Conservation (phyloP, 2,113 vertebrate genomes). For the Isurus oxyrinchus region DNA sequence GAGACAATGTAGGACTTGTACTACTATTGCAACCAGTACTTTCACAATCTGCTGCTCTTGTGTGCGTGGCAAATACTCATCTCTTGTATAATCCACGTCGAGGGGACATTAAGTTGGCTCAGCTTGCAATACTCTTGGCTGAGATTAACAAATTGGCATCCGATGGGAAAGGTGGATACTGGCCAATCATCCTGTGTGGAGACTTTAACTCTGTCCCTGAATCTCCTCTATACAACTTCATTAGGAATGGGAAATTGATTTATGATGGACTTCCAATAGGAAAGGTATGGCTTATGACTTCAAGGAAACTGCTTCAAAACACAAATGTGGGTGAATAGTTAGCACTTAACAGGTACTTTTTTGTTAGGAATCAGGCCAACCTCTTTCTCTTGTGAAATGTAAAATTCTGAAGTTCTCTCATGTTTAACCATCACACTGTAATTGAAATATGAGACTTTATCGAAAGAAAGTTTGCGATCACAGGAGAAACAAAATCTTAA, state of each 20-base stretch:
- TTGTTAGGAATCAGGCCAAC: neutral
- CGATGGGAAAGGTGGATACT: slow-evolving; percentile 61
- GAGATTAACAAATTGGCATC: slow-evolving; percentile 70
- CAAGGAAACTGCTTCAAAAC: neutral
- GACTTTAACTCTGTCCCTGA: slow-evolving; percentile 91
- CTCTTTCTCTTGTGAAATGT: neutral
- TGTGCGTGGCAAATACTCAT: slow-evolving; percentile 92
- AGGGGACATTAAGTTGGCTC: slow-evolving; percentile 90
- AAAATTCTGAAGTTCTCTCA: neutral
- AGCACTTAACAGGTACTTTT: neutral
- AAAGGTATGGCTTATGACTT: slow-evolving; percentile 58
- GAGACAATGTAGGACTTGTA: slow-evolving; percentile 90
- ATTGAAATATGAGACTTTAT: neutral
- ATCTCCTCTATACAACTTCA: slow-evolving; percentile 83
- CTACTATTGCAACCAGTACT: slow-evolving; percentile 65
- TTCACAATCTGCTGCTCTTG: slow-evolving; percentile 10
- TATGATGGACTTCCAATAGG: slow-evolving; percentile 74
- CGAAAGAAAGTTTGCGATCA: neutral
- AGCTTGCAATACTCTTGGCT: slow-evolving; percentile 85
- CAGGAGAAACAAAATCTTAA: neutral
- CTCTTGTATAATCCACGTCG: slow-evolving; percentile 89
- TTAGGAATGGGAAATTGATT: slow-evolving; percentile 74
- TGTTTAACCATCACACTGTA: neutral
- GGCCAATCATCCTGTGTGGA: slow-evolving; percentile 81
- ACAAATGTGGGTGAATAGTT: neutral